phyloP scores from a whole-genome alignment of 2,888 invertebrate species.

The Polydrusus pterygomalis region DNA sequence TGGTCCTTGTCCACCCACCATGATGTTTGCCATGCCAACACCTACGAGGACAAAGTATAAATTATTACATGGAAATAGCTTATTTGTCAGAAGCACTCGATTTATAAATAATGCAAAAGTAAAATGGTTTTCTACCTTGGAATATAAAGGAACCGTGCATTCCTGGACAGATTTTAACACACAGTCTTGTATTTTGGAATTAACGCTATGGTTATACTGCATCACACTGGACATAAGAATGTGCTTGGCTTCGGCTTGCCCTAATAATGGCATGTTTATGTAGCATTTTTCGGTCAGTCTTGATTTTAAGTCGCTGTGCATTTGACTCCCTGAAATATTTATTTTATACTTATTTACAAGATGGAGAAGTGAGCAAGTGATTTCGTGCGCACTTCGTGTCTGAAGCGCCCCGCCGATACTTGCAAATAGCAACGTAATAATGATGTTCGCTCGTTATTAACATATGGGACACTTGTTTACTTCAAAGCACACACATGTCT shows the following conservation, averaged over 20 bases:
- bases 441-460: too few species aligned
- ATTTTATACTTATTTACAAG: too few species aligned
- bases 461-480: too few species aligned
- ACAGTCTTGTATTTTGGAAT: conserved; percentile 76
- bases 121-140: conserved; percentile 74
- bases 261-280: conserved; percentile 73
- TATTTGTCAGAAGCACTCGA: too few species aligned
- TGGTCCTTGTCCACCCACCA: conserved; percentile 77
- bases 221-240: conserved; percentile 75
- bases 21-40: conserved; percentile 78
- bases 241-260: conserved; percentile 73
- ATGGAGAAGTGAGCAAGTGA: too few species aligned
- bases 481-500: too few species aligned
- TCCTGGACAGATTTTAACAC: conserved; percentile 77
- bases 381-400: too few species aligned
- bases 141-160: conserved; percentile 81
- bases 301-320: conserved; percentile 69
- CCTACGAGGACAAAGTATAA: conserved; percentile 65
- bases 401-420: too few species aligned
- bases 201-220: conserved; percentile 77
- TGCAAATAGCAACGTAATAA: too few species aligned
- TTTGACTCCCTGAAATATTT: conserved; percentile 63
- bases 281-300: conserved; percentile 66
- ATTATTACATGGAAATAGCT: too few species aligned
- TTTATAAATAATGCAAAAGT: background rate